Conservation (phyloP, 2,888 invertebrate genomes). For the Pyrochroa serraticornis region DNA sequence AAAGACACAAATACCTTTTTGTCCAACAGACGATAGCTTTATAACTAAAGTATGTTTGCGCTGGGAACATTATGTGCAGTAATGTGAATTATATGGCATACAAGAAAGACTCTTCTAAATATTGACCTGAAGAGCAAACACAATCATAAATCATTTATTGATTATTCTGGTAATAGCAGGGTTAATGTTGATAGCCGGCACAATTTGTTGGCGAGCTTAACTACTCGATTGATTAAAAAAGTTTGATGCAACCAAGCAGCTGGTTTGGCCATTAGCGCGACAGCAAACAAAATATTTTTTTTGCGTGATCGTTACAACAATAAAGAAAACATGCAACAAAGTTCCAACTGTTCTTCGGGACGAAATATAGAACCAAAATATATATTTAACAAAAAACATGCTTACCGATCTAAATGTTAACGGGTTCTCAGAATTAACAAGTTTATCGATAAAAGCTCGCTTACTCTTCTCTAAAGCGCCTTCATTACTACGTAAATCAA, state of each 20-base stretch:
- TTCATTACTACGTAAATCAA: slow-evolving; percentile 50
- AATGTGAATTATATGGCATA: too few species aligned
- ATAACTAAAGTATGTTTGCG: too few species aligned
- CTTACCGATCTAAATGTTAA: slow-evolving; percentile 55
- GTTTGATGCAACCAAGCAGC: too few species aligned
- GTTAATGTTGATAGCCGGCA: too few species aligned
- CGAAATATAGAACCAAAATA: background rate
- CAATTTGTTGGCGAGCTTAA: too few species aligned
- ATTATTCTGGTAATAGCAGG: background rate
- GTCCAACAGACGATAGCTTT: too few species aligned
- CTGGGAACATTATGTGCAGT: too few species aligned
- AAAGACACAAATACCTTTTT: too few species aligned
- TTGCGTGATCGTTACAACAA: background rate
- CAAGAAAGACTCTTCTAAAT: too few species aligned
- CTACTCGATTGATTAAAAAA: too few species aligned
- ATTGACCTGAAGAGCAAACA: background rate
- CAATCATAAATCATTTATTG: slow-evolving; percentile 1
- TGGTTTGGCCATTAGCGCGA: too few species aligned
- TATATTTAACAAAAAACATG: slow-evolving; percentile 44
- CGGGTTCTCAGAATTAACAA: slow-evolving; percentile 48
- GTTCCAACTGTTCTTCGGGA: background rate
- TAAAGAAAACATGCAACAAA: slow-evolving; percentile 2
- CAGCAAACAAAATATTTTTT: background rate
- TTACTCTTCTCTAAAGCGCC: slow-evolving; percentile 49
- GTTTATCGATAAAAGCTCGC: slow-evolving; percentile 49